These are phyloP conservation scores for Athene cunicularia DNA, from an alignment of 2,113 vertebrate species.

Conservation along the genomic window DNA sequence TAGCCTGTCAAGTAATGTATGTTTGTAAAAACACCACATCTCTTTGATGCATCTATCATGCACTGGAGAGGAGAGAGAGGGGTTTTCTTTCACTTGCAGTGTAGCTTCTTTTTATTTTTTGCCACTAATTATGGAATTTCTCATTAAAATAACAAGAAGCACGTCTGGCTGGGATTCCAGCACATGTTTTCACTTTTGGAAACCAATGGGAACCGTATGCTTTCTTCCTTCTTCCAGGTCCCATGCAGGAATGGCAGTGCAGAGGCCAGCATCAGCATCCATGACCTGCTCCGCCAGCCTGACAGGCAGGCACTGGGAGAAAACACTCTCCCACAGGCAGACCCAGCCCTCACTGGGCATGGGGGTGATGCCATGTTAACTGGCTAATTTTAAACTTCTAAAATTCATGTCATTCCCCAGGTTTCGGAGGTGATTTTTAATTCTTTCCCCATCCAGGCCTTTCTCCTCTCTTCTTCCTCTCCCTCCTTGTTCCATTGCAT, in stretches of 20 bases:
- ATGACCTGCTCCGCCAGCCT: not conserved
- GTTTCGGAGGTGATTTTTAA: not conserved
- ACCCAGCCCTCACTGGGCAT: rapidly evolving
- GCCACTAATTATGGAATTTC: conserved; percentile 56
- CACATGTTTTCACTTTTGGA: conserved; percentile 57
- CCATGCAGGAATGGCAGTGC: not conserved
- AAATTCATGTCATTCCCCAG: not conserved
- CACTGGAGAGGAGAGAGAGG: not conserved
- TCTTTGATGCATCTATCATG: not conserved
- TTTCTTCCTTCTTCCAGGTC: not conserved
- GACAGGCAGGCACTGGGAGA: rapidly evolving
- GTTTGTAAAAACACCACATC: conserved; percentile 13
- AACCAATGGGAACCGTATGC: conserved; percentile 44
- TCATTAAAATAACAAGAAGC: conserved; percentile 66
- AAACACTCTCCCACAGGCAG: not conserved
- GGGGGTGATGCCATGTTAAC: rapidly evolving
- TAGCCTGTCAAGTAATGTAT: not conserved
- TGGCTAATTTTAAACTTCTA: not conserved
- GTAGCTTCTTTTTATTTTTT: conserved; percentile 4
- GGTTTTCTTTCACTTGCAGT: not conserved
- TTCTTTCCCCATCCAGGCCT: not conserved
- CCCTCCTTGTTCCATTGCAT: not conserved
- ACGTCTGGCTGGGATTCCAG: not conserved
- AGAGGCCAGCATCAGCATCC: not conserved
- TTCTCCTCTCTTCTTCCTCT: not conserved